Evolutionary conservation across 1,140 invertebrate genomes (phyloP).

Genomic region (Polypedilum pembai): DNA sequence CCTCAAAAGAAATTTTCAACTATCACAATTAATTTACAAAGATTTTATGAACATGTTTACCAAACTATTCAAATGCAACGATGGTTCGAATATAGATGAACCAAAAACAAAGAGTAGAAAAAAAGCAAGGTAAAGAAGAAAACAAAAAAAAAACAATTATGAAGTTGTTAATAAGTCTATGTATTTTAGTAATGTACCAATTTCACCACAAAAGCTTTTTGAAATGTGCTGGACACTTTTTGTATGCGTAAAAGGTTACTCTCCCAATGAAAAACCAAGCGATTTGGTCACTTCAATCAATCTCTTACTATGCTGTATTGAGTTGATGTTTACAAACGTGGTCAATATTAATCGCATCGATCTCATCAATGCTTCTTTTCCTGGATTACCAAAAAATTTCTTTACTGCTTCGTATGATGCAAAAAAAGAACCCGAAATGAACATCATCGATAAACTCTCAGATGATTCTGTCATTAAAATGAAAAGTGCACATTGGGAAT

Average conservation of each 20-base stretch:
- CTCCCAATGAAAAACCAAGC: constrained; percentile 70
- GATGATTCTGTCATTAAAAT: constrained; percentile 82
- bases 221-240: constrained; percentile 92
- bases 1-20: constrained; percentile 87
- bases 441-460: constrained; percentile 78
- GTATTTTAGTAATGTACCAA: constrained; percentile 55
- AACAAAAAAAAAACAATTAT: too few species aligned
- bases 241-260: constrained; percentile 81
- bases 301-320: constrained; percentile 79
- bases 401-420: constrained; percentile 55
- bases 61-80: constrained; percentile 66
- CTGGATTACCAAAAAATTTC: constrained; percentile 67
- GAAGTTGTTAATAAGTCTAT: constrained; percentile 30
- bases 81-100: constrained; percentile 50
- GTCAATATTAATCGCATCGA: constrained; percentile 72
- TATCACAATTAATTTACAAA: constrained; percentile 89
- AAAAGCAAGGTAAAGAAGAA: constrained; percentile 58
- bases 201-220: constrained; percentile 73
- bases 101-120: constrained; percentile 60
- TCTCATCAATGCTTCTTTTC: constrained; percentile 76
- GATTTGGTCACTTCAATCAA: constrained; percentile 94
- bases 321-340: constrained; percentile 84
- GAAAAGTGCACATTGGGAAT: constrained; percentile 82
- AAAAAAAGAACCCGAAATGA: constrained; percentile 58
- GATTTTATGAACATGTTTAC: constrained; percentile 86